Evolutionary conservation across 30 jellyfish, hydroid and myxozoan genomes (phyloP).

Genomic region (Sanderia malayensis): DNA sequence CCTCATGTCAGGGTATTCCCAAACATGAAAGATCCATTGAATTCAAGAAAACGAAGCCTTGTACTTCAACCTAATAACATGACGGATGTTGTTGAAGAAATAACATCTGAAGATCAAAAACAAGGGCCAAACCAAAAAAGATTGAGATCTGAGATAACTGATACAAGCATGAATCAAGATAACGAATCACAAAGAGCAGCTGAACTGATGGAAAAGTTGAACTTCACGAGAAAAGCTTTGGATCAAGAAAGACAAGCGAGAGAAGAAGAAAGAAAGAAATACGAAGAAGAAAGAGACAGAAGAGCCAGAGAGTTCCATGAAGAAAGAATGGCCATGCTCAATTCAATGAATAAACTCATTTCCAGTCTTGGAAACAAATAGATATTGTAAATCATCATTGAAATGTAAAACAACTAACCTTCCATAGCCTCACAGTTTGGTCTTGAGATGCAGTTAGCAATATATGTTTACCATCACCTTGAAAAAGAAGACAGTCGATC

Average conservation of each 20-base stretch:
- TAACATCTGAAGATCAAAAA: conserved; percentile 18
- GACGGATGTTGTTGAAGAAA: background rate
- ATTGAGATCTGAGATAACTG: conserved; percentile 5
- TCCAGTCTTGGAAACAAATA: conserved; percentile 37
- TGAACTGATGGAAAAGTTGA: conserved; percentile 43
- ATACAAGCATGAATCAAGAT: conserved; percentile 5
- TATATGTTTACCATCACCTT: conserved; percentile 17
- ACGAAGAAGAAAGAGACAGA: conserved; percentile 60
- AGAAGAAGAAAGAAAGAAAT: conserved; percentile 53
- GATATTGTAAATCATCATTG: too few relatives aligned
- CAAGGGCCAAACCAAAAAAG: conserved; percentile 5
- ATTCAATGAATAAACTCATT: conserved; percentile 57
- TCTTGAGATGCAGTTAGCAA: conserved; percentile 82
- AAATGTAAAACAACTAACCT: too few relatives aligned
- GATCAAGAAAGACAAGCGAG: conserved; percentile 49
- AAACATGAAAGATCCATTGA: background rate
- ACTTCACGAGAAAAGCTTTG: conserved; percentile 29
- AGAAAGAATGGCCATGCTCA: conserved; percentile 68
- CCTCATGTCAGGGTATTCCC: conserved; percentile 55
- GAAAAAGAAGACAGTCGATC: too few relatives aligned
- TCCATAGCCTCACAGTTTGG: conserved; percentile 76
- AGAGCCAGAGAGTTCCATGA: conserved; percentile 66
- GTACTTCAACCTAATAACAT: background rate
- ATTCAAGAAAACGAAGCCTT: conserved; percentile 27
- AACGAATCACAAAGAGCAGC: conserved; percentile 15